Conservation (phyloP, 30 jellyfish, hydroid and myxozoan species). For the Pelagia noctiluca region DNA sequence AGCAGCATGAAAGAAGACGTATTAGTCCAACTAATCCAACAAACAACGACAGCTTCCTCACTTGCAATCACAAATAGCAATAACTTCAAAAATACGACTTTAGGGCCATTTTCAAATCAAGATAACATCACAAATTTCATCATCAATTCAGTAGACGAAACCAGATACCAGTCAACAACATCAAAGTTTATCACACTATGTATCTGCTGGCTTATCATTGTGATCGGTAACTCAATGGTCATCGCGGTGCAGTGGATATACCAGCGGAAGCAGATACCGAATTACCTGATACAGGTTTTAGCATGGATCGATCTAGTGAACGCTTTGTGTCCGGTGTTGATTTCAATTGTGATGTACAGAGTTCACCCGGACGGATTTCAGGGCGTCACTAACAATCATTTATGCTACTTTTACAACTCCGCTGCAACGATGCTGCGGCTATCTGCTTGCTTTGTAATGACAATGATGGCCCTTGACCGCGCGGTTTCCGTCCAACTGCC, state of each 20-base stretch:
- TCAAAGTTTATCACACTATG: constrained; percentile 59
- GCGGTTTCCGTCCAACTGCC: constrained; percentile 86
- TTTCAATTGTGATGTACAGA: constrained; percentile 67
- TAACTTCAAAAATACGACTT: too few relatives aligned
- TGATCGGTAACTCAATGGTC: constrained; percentile 64
- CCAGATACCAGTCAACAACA: too few relatives aligned
- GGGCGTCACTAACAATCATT: constrained; percentile 4
- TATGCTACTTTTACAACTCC: constrained; percentile 70
- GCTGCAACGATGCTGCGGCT: constrained; percentile 86
- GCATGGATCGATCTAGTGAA: constrained; percentile 69
- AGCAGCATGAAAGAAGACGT: too few relatives aligned
- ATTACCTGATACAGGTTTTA: constrained; percentile 53
- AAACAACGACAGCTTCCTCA: too few relatives aligned
- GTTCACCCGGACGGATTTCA: constrained; percentile 54
- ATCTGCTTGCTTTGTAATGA: constrained; percentile 81
- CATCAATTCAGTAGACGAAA: too few relatives aligned
- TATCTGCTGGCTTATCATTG: constrained; percentile 57
- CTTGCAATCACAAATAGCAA: too few relatives aligned
- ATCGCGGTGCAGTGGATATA: constrained; percentile 47
- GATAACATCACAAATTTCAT: too few relatives aligned
- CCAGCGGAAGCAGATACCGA: constrained; percentile 72
- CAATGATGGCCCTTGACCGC: constrained; percentile 91
- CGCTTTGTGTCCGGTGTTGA: constrained; percentile 68
- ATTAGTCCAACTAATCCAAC: too few relatives aligned
- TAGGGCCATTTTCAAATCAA: too few relatives aligned